Evolutionary conservation across 2,797 vertebrate species (phyloP).

Genomic region (Muscicapa striata): DNA sequence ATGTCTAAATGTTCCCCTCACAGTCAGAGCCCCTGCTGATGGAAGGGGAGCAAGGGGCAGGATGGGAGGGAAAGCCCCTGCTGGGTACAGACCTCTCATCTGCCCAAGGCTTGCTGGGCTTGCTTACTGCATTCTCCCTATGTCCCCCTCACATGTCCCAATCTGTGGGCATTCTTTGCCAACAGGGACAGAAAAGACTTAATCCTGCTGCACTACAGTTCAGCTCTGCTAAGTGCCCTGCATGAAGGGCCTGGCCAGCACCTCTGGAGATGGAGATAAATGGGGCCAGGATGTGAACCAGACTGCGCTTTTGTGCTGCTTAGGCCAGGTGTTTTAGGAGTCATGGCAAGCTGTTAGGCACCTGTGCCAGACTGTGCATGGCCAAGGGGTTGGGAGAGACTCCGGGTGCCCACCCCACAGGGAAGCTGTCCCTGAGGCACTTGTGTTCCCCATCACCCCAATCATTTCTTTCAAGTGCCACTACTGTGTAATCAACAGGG

Average conservation of each 20-base stretch:
- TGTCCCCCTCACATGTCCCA: background rate
- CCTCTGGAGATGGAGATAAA: background rate
- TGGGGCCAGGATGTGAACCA: background rate
- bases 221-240: background rate
- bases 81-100: accelerated
- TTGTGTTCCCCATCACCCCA: background rate
- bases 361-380: background rate
- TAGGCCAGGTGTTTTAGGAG: background rate
- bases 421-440: background rate
- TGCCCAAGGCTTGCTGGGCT: background rate
- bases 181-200: background rate
- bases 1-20: background rate
- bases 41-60: background rate
- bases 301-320: accelerated
- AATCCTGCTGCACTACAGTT: background rate
- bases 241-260: background rate
- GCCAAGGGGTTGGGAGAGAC: background rate
- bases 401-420: accelerated
- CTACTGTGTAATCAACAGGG: background rate
- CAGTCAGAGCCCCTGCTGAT: background rate
- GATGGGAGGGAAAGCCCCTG: background rate
- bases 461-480: background rate
- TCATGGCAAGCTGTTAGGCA: background rate
- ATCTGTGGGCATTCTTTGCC: background rate
- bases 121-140: background rate